Conservation (phyloP, 2,113 vertebrate species). For the Proteles cristata region DNA sequence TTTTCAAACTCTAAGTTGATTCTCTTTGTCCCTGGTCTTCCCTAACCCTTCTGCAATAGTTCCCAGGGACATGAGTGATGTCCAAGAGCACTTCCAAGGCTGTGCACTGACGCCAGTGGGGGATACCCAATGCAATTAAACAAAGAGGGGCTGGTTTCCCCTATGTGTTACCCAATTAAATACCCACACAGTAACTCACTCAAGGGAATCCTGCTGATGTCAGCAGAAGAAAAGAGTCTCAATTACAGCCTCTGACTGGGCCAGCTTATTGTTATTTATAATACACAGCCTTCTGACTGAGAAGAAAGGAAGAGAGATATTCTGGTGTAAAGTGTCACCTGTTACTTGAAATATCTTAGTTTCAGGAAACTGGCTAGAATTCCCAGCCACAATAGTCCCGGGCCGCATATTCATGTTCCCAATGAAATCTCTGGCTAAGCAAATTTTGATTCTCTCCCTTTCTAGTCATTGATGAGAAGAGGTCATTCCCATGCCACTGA, state of each 20-base stretch:
- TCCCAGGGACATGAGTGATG: not conserved
- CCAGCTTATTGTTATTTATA: slow-evolving; percentile 84
- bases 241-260: slow-evolving; percentile 82
- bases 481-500: not conserved
- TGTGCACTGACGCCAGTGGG: fast-evolving
- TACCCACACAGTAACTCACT: slow-evolving; percentile 61
- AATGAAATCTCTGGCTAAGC: not conserved
- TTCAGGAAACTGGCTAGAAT: slow-evolving; percentile 35
- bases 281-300: slow-evolving; percentile 71
- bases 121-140: slow-evolving; percentile 58
- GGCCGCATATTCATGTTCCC: not conserved
- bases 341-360: slow-evolving; percentile 68
- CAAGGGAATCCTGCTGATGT: slow-evolving; percentile 70
- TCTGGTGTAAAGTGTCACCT: slow-evolving; percentile 33
- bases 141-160: not conserved
- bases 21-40: not conserved
- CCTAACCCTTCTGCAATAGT: not conserved
- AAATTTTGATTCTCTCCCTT: not conserved
- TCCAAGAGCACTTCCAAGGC: not conserved
- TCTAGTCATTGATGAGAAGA: not conserved
- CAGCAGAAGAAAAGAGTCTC: slow-evolving; percentile 85
- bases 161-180: slow-evolving; percentile 57
- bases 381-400: not conserved
- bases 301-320: slow-evolving; percentile 60
- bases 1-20: not conserved